Base-by-base conservation (phyloP, 2,888 invertebrate species). In the Mimas tiliae region DNA sequence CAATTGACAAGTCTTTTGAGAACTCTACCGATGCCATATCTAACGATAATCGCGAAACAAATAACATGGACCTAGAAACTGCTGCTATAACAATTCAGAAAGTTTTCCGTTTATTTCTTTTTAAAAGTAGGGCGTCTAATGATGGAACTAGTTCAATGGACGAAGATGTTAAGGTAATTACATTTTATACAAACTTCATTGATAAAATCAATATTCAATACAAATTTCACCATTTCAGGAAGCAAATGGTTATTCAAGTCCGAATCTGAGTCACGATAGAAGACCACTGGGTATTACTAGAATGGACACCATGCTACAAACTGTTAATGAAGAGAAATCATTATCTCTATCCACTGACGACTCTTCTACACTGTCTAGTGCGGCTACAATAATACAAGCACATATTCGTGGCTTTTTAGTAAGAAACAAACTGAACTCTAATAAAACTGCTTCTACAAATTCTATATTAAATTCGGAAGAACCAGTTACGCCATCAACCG, bases 341-440 rank as follows among this genome's bases (percentile, higher is more conserved):
- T 75, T 93, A 50, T 94, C 94, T 0, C 79, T 91, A 67, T 94
- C 94, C 33, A 93, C 93, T 34, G 94, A 94, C 69, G 94, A 94
- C 71, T 94, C 94, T 12, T 93, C 94, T 16, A 90, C 92, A 27
- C 74, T 94, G 67, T 94, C 94, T 27, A 94, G 94, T 79, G 95
- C 95, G 19, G 95, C 96, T 47, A 95, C 95, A 3, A 94, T 94
- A 75, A 96, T 96, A 72, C 96, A 96, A 86, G 95, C 96, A 6
- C 95, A 96, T 62, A 95, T 96, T 58, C 92, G 96, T 69, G 96
- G 96, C 1, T 96, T 95, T 80, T 92, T 96, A 77, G 95, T 95
- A 48, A 89, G 96, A 67, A 95, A 94, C 80, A 90, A 89, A 76
- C 74, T 90, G n/a, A 85, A 89, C 73, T 84, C 85, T 50, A 88